Conservation (phyloP, 2,888 invertebrate genomes). For the Pristionchus entomophagus region DNA sequence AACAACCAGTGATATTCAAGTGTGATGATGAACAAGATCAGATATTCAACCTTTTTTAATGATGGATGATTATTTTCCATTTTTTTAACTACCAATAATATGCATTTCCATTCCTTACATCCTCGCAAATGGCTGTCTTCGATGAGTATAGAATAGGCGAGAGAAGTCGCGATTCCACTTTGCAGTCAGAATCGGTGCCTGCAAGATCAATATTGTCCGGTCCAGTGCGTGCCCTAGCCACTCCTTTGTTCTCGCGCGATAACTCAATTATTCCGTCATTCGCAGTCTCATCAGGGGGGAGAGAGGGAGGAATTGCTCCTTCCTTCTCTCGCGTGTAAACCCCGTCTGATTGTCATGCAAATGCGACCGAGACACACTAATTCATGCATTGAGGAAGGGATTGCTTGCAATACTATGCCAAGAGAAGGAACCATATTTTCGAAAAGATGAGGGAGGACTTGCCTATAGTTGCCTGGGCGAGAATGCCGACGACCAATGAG, state of each 20-base stretch:
- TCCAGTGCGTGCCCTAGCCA: not conserved
- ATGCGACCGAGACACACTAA: not conserved
- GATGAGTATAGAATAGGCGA: not conserved
- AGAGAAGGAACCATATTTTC: too few relatives aligned
- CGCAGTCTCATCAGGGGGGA: not conserved
- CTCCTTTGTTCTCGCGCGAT: not conserved
- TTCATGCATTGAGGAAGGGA: not conserved
- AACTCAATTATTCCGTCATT: not conserved
- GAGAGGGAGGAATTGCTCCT: not conserved
- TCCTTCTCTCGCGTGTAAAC: not conserved
- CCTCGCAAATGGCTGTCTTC: not conserved
- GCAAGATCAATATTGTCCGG: not conserved
- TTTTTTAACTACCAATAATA: not conserved
- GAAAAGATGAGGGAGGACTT: too few relatives aligned
- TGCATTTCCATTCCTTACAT: too few relatives aligned
- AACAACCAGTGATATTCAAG: too few relatives aligned
- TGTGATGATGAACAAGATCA: too few relatives aligned
- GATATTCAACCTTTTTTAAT: not conserved
- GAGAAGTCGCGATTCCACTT: constrained; percentile 16
- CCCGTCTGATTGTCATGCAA: not conserved
- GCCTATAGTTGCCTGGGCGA: constrained; percentile 46
- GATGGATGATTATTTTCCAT: not conserved
- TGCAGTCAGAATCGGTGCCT: not conserved
- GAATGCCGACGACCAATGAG: constrained; percentile 56
- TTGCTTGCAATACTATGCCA: too few relatives aligned